Conservation (phyloP, 1,140 invertebrate genomes). For the Oedothorax gibbosus region DNA sequence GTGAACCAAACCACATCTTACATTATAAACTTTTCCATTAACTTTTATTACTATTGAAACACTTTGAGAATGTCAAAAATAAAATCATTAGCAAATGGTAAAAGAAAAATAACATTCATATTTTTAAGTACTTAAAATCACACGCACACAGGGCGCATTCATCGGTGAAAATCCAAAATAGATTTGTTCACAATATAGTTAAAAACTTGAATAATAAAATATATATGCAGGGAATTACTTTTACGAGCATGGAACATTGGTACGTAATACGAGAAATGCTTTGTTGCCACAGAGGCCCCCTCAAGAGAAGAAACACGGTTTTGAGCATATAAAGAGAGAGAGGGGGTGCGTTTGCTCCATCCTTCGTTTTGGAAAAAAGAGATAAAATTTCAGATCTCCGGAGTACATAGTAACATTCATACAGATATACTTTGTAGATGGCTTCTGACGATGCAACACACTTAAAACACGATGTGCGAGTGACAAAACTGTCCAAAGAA, state of each 20-base stretch:
- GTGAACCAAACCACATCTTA: constrained; percentile 59
- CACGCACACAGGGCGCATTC: constrained; percentile 30
- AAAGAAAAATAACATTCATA: constrained; percentile 44
- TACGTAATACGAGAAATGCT: constrained; percentile 45
- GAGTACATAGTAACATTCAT: constrained; percentile 60
- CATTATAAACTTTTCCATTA: constrained; percentile 60
- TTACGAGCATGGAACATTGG: constrained; percentile 60
- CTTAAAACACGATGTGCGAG: constrained; percentile 59
- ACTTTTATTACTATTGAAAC: constrained; percentile 60
- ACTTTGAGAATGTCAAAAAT: constrained; percentile 62
- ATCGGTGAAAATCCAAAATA: constrained; percentile 58
- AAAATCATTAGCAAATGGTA: constrained; percentile 55
- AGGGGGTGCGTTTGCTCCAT: constrained; percentile 13
- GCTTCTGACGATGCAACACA: constrained; percentile 54
- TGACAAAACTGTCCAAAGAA: constrained; percentile 40
- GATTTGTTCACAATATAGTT: constrained; percentile 61
- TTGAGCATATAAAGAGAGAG: constrained; percentile 55
- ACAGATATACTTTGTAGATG: constrained; percentile 60
- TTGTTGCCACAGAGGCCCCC: constrained; percentile 38
- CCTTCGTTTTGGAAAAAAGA: constrained; percentile 10
- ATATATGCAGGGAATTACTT: constrained; percentile 60
- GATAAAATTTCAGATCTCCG: constrained; percentile 47
- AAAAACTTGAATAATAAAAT: constrained; percentile 62
- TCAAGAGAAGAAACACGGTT: constrained; percentile 44
- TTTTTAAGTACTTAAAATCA: constrained; percentile 61